These are phyloP conservation scores for Prolemur simus DNA, from an alignment of 2,113 vertebrate species.

Conservation along the genomic window DNA sequence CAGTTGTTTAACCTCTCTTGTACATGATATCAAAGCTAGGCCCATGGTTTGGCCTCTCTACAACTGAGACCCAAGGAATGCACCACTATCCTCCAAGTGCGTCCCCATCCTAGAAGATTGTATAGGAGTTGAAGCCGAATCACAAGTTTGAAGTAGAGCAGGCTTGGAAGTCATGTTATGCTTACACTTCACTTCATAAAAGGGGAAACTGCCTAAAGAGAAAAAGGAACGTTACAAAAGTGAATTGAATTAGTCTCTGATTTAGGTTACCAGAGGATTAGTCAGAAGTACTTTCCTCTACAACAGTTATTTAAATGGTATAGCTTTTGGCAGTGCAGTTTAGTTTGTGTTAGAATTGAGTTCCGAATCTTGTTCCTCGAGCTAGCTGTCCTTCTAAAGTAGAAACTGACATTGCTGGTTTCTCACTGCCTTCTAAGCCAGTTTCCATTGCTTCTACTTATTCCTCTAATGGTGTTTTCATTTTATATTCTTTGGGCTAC, in stretches of 20 bases:
- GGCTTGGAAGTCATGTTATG: neutral
- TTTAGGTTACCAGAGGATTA: conserved; percentile 2
- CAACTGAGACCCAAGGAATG: neutral
- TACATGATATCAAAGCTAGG: neutral
- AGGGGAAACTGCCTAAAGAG: neutral
- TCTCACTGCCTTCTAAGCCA: neutral
- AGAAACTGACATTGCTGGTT: neutral
- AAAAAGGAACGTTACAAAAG: conserved; percentile 15
- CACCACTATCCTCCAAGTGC: neutral
- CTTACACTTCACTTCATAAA: neutral
- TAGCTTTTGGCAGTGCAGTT: neutral
- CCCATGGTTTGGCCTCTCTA: neutral
- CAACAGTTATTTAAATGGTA: neutral
- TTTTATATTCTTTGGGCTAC: neutral
- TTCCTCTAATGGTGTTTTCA: neutral
- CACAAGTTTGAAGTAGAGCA: neutral
- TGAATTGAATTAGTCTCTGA: neutral
- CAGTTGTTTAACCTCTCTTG: neutral
- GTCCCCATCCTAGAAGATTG: neutral
- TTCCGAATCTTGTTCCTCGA: neutral
- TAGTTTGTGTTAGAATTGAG: conserved; percentile 1
- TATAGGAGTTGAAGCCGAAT: neutral
- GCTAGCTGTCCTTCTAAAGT: neutral
- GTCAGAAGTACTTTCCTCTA: neutral
- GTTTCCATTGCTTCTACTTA: neutral